These are phyloP conservation scores for Percopsis transmontana DNA, from an alignment of 2,113 vertebrate genomes.

Conservation along the genomic window DNA sequence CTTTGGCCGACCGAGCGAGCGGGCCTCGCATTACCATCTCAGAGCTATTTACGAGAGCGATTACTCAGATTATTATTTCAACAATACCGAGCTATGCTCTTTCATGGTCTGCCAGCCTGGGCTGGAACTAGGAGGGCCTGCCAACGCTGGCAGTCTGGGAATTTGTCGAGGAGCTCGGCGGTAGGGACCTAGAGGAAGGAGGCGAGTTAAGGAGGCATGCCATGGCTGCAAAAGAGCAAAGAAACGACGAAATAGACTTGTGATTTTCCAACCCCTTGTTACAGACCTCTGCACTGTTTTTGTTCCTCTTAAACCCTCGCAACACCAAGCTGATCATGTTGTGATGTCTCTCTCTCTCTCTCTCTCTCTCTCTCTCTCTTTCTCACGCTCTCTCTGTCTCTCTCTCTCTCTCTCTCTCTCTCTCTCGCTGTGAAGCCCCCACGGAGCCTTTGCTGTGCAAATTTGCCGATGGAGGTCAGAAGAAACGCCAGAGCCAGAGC, in stretches of 20 bases:
- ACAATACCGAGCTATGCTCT: constrained; percentile 80
- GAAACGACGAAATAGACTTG: neutral
- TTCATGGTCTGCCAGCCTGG: constrained; percentile 81
- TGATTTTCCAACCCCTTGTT: constrained; percentile 4
- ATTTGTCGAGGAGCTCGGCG: constrained; percentile 72
- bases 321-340: neutral
- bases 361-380: neutral
- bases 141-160: constrained; percentile 75
- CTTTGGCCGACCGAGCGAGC: constrained; percentile 62
- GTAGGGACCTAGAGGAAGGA: constrained; percentile 50
- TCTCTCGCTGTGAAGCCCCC: constrained; percentile 84
- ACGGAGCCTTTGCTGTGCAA: constrained; percentile 97
- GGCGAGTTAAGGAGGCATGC: constrained; percentile 44
- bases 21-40: constrained; percentile 68
- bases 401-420: neutral
- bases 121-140: constrained; percentile 72
- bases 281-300: constrained; percentile 52
- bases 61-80: constrained; percentile 85
- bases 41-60: constrained; percentile 78
- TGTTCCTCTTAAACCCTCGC: neutral
- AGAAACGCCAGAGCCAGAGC: constrained; percentile 97
- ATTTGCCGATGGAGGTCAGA: constrained; percentile 97
- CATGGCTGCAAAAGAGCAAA: constrained; percentile 13
- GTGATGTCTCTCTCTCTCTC: neutral
- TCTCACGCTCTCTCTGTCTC: neutral